A percentile compares a stretch with the other conserved stretches of the same genome.
Evolutionary conservation across 2,888 invertebrate genomes (phyloP).

Genomic region (Cheilosia grossa): DNA sequence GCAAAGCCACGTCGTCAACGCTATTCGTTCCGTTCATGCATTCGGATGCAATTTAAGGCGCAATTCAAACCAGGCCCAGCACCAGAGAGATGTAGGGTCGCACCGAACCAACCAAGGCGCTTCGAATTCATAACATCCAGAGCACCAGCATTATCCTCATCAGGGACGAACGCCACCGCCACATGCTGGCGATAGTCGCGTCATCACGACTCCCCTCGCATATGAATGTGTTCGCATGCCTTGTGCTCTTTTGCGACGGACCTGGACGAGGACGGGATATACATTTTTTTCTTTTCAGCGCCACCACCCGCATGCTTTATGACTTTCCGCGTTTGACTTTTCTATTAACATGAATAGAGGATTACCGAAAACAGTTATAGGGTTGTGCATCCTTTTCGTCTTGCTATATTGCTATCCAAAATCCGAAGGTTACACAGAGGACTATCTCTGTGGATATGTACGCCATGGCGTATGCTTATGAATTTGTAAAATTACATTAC

Average conservation of each 20-base stretch:
- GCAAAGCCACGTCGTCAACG: constrained; percentile 34
- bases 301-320: constrained; percentile 32
- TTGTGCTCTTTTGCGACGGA: constrained; percentile 40
- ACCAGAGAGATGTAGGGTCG: neutral
- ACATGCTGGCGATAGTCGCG: no score
- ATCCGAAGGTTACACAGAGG: constrained; percentile 29
- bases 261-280: constrained; percentile 2
- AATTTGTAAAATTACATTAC: constrained; percentile 77
- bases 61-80: constrained; percentile 48
- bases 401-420: constrained; percentile 35
- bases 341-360: constrained; percentile 61
- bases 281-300: constrained; percentile 1
- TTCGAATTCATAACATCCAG: no score
- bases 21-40: constrained; percentile 36
- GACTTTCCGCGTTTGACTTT: constrained; percentile 68
- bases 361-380: neutral
- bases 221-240: constrained; percentile 11
- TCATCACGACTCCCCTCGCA: neutral
- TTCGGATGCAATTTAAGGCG: constrained; percentile 69
- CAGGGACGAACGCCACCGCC: no score
- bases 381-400: constrained; percentile 44
- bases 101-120: constrained; percentile 12
- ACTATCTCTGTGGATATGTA: constrained; percentile 17
- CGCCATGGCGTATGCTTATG: constrained; percentile 60
- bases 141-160: no score